Evolutionary conservation across 2,797 vertebrate species (phyloP).

Genomic region (Oreonectes daqikongensis): DNA sequence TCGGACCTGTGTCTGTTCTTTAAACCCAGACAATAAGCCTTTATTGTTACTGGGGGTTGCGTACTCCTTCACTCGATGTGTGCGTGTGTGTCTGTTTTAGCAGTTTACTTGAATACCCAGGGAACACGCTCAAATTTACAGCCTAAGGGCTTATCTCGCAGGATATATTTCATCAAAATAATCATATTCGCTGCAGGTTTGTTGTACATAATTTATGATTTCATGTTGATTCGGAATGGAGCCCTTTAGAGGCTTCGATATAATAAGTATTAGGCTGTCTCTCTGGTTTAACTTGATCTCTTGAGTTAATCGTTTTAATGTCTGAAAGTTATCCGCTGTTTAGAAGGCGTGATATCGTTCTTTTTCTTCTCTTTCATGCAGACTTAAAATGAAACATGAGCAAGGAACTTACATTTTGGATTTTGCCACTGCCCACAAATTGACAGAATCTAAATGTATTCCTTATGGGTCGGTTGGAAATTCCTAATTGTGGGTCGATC

Average conservation of each 20-base stretch:
- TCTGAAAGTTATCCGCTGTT: background rate
- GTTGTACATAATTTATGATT: slow-evolving; percentile 42
- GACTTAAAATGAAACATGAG: background rate
- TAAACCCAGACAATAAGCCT: slow-evolving; percentile 64
- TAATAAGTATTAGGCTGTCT: slow-evolving; percentile 11
- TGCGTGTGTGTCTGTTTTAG: slow-evolving; percentile 65
- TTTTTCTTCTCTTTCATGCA: background rate
- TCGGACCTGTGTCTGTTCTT: slow-evolving; percentile 61
- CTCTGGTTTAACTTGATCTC: slow-evolving; percentile 9
- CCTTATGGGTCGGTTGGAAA: slow-evolving; percentile 3
- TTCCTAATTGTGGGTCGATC: slow-evolving; percentile 1
- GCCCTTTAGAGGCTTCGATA: slow-evolving; percentile 23
- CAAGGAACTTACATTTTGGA: background rate
- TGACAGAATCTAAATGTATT: slow-evolving; percentile 7
- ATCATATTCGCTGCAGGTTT: slow-evolving; percentile 45
- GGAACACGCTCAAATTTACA: slow-evolving; percentile 56
- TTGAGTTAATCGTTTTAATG: background rate
- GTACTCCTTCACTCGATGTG: slow-evolving; percentile 60
- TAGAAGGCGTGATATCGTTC: background rate
- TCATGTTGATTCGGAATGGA: slow-evolving; percentile 23
- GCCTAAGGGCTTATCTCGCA: slow-evolving; percentile 53
- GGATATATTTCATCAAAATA: slow-evolving; percentile 59
- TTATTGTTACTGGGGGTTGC: slow-evolving; percentile 61
- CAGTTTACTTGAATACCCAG: slow-evolving; percentile 56
- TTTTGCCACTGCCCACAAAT: slow-evolving; percentile 6